These are phyloP conservation scores for Pyrgilauda ruficollis DNA, from an alignment of 2,113 vertebrate genomes.

Conservation along the genomic window DNA sequence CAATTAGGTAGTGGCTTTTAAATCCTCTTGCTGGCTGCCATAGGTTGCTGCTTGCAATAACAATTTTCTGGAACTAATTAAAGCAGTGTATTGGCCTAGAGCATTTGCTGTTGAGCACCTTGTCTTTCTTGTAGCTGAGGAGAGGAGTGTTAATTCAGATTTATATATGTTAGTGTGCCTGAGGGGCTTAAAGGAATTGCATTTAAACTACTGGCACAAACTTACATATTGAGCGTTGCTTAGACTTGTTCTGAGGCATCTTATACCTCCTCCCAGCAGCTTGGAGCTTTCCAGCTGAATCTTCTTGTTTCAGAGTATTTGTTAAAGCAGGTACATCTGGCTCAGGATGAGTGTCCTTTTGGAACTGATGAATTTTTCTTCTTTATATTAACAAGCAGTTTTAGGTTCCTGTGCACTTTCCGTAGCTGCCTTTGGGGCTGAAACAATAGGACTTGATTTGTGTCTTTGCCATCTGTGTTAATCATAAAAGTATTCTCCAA, in stretches of 20 bases:
- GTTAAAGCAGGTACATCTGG: neutral
- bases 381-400: neutral
- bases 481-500: neutral
- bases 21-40: neutral
- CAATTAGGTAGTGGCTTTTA: neutral
- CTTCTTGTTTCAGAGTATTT: neutral
- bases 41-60: neutral
- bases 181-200: neutral
- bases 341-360: neutral
- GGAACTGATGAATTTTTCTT: neutral
- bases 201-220: neutral
- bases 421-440: neutral
- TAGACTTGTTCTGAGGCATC: neutral
- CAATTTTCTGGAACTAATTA: neutral
- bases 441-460: neutral
- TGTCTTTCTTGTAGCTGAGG: neutral
- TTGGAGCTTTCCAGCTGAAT: neutral
- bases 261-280: neutral
- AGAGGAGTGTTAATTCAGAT: neutral
- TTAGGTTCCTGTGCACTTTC: neutral
- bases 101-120: neutral
- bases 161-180: neutral
- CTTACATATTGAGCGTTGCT: rapidly evolving
- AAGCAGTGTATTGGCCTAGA: neutral
- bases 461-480: neutral